Percentiles rank a stretch among this genome's conserved stretches.
These are phyloP conservation scores for Spilosoma lubricipeda DNA, from an alignment of 2,888 invertebrate genomes.

Conservation along the genomic window DNA sequence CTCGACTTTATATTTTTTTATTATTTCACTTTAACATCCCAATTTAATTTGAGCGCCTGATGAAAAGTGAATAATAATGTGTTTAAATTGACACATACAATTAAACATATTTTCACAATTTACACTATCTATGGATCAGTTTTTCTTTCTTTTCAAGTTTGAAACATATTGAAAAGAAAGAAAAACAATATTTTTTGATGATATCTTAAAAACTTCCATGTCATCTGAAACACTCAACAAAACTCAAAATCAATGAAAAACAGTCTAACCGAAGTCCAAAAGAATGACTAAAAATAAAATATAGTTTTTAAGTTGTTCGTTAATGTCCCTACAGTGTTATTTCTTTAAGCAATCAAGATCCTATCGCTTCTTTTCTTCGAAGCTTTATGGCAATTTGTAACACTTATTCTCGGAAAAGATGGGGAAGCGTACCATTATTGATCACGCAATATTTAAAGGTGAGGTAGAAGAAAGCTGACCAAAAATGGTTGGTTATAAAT, in stretches of 20 bases:
- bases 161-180: no score
- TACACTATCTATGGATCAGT: no score
- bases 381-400: not conserved
- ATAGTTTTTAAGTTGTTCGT: not conserved
- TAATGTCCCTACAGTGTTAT: not conserved
- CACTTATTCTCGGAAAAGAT: not conserved
- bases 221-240: no score
- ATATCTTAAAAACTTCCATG: no score
- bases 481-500: not conserved
- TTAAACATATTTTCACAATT: no score
- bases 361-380: not conserved
- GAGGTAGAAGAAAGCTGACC: not conserved
- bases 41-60: not conserved
- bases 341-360: not conserved
- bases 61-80: not conserved
- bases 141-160: no score
- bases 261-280: no score
- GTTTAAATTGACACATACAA: not conserved
- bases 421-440: not conserved
- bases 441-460: not conserved
- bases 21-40: no score
- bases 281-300: no score
- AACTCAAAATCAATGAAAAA: no score
- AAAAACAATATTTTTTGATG: no score
- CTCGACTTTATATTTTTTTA: not conserved